Evolutionary conservation across 92 coral and sea anemone genomes (phyloP).

Genomic region (Paragorgia papillata): DNA sequence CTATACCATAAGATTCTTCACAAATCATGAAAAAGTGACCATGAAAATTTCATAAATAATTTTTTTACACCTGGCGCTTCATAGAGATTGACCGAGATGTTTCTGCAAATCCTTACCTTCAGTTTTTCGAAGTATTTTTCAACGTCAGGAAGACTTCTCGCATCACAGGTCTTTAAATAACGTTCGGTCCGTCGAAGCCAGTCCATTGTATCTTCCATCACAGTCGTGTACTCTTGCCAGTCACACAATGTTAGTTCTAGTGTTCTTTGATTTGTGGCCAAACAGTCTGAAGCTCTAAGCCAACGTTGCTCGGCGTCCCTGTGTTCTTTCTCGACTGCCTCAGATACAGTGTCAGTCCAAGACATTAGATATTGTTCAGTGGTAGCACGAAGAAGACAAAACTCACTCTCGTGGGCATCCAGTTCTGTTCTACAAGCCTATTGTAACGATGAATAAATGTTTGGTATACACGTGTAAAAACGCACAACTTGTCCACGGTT

Average conservation of each 20-base stretch:
- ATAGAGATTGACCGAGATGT: neutral
- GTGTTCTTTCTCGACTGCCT: conserved; percentile 63
- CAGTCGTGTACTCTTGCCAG: conserved; percentile 95
- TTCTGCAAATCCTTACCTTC: conserved; percentile 75
- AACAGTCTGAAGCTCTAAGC: conserved; percentile 72
- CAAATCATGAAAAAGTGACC: too few relatives aligned
- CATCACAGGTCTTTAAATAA: conserved; percentile 67
- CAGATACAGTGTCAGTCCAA: conserved; percentile 64
- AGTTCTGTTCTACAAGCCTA: conserved; percentile 92
- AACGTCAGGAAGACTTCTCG: conserved; percentile 66
- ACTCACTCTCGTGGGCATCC: conserved; percentile 64
- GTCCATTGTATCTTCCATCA: conserved; percentile 91
- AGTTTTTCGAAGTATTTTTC: conserved; percentile 75
- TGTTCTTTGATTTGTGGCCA: conserved; percentile 84
- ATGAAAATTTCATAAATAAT: too few relatives aligned
- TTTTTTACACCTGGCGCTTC: too few relatives aligned
- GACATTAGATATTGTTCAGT: conserved; percentile 68
- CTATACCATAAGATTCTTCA: too few relatives aligned
- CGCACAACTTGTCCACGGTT: too few relatives aligned
- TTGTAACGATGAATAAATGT: too few relatives aligned
- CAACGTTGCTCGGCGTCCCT: conserved; percentile 72
- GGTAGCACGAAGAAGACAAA: conserved; percentile 62
- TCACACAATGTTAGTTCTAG: conserved; percentile 85
- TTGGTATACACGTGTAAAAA: too few relatives aligned
- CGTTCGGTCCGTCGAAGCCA: conserved; percentile 94